Evolutionary conservation across 2,888 invertebrate genomes (phyloP).

Genomic region (Thyatira batis): DNA sequence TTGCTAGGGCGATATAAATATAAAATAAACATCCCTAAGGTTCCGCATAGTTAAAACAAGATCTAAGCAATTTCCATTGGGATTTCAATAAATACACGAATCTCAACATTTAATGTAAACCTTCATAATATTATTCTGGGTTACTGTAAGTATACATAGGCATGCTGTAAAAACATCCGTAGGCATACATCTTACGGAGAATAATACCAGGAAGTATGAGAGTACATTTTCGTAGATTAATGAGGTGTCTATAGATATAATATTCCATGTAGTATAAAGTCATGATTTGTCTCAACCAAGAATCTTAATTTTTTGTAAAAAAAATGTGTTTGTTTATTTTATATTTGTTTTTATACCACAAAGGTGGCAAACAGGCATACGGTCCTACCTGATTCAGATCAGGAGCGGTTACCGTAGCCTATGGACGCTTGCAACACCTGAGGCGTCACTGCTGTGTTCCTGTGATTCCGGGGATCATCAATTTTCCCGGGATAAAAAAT

Average conservation of each 20-base stretch:
- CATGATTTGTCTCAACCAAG: no score
- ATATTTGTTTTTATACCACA: no score
- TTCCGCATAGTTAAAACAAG: not conserved
- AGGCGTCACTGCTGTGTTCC: no score
- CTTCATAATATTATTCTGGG: not conserved
- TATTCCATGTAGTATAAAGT: not conserved
- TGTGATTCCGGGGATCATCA: no score
- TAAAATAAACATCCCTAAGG: no score
- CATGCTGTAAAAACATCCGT: not conserved
- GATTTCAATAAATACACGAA: not conserved
- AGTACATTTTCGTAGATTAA: not conserved
- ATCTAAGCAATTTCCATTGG: not conserved
- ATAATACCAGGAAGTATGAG: not conserved
- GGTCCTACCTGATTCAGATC: no score
- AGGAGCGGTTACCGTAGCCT: not conserved
- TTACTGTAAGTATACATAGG: not conserved
- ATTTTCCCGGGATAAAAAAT: no score
- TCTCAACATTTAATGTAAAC: not conserved
- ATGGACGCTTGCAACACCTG: not conserved
- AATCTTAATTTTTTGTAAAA: no score
- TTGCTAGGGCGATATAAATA: no score
- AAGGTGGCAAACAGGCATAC: no score
- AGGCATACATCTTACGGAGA: not conserved
- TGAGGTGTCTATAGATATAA: not conserved
- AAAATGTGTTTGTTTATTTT: no score